Evolutionary conservation across 1,140 invertebrate species (phyloP), one percentile per base, ranked within the genome.

Genomic region (Coboldia fuscipes): DNA sequence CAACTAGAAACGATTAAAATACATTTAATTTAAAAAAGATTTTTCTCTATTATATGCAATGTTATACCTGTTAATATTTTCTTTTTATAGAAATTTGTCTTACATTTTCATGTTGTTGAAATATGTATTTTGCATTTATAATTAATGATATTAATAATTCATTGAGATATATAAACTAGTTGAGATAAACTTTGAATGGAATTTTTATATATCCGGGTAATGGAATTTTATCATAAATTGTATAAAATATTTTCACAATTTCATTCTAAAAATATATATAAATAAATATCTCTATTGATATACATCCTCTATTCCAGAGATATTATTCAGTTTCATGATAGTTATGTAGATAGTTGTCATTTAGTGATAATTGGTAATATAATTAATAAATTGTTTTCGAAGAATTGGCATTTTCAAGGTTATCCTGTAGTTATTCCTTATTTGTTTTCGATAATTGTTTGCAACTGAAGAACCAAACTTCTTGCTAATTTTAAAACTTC

Each of bases 391-490:
- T 24, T 24, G 7, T 24, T 24, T 24, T 8, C 23, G 7, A 24
- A 24, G 7, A 24, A 24, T 8, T 24, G 23, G 7, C 7, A 24
- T 24, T 24, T 8, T 24, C n/a, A 8, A 8, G 7, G 7, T 24
- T 8, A 8, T 24, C 7, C 23, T 24, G 7, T n/a, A 24, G 23
- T 24, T 24, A 14, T 6, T 6, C 28, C 14, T 61, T 68, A 82
- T 58, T 82, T 81, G 52, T 89, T 88, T 53, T 88, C 83, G 42
- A 92, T 89, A 28, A 90, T 60, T 37, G 80, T 79, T 61, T 92
- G 86, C 40, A 92, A 65, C 59, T 86, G 77, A 28, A 80, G 58
- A 3, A 90, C 83, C 14, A 90, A 57, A 46, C 85, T 79, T 39
- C 85, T 62, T 1, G 85, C 75, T 38, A 86, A 60, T 40, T 71